Evolutionary conservation across 2,113 vertebrate species (phyloP).

Genomic region (Ploceus nigricollis): DNA sequence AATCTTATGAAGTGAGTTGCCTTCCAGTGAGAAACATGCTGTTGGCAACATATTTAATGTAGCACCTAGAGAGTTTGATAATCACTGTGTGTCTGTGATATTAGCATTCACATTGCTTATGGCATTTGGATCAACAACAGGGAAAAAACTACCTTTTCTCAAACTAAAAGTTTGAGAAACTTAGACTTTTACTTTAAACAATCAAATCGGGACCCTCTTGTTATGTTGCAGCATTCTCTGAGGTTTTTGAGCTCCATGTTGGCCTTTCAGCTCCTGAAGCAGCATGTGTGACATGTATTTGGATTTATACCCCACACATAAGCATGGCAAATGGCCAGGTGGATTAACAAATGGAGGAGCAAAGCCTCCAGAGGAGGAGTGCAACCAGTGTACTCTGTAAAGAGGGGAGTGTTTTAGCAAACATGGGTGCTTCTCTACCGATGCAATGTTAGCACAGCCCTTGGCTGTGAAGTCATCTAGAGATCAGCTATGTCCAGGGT

Average conservation of each 20-base stretch:
- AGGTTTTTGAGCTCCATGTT: neutral
- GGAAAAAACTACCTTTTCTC: neutral
- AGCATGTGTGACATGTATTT: neutral
- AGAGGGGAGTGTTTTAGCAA: neutral
- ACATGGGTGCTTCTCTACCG: neutral
- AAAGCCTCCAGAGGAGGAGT: neutral
- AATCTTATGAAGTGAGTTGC: constrained; percentile 1
- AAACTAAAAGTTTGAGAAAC: constrained; percentile 46
- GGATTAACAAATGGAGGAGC: neutral
- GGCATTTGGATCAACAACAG: constrained; percentile 27
- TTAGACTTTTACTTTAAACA: constrained; percentile 49
- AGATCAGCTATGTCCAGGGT: neutral
- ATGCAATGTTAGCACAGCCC: neutral
- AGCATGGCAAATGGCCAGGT: neutral
- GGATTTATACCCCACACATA: neutral
- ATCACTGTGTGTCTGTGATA: neutral
- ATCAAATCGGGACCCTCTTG: neutral
- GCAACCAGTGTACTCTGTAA: neutral
- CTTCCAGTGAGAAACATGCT: constrained; percentile 59
- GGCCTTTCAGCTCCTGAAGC: neutral
- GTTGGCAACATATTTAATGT: constrained; percentile 19
- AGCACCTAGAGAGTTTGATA: constrained; percentile 25
- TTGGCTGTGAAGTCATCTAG: neutral
- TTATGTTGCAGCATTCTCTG: neutral
- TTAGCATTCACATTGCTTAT: constrained; percentile 15